A percentile compares a stretch with the other conserved stretches of the same genome.
Conservation (phyloP, 2,888 invertebrate genomes). For the Busseola fusca region DNA sequence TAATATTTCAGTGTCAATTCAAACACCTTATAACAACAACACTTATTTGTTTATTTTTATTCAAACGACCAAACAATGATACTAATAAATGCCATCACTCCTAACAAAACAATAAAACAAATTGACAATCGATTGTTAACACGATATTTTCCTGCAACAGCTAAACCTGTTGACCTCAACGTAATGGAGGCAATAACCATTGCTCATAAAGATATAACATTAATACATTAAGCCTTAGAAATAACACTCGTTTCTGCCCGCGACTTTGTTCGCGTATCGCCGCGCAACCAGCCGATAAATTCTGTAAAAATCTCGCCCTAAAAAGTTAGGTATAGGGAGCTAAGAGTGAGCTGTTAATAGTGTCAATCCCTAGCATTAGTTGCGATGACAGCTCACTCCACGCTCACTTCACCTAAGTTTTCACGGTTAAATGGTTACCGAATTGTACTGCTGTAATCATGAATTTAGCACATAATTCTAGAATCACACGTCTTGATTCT, state of each 20-base stretch:
- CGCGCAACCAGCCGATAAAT: too few relatives aligned
- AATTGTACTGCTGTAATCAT: too few relatives aligned
- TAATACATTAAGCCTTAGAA: constrained; percentile 18
- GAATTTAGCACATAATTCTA: too few relatives aligned
- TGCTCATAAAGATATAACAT: constrained; percentile 15
- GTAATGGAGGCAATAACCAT: constrained; percentile 8
- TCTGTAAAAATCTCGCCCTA: too few relatives aligned
- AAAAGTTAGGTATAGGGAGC: too few relatives aligned
- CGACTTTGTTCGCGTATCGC: not conserved
- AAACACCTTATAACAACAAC: constrained; percentile 1
- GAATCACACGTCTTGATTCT: too few relatives aligned
- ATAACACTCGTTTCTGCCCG: not conserved
- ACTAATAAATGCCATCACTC: constrained; percentile 17
- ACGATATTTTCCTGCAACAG: constrained; percentile 32
- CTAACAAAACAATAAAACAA: constrained; percentile 27
- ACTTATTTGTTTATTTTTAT: constrained; percentile 1
- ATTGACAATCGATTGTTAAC: constrained; percentile 26
- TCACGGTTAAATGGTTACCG: too few relatives aligned
- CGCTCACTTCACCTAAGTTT: too few relatives aligned
- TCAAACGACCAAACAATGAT: constrained; percentile 25
- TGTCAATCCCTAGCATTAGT: too few relatives aligned
- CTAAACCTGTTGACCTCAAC: constrained; percentile 32
- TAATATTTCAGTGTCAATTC: too few relatives aligned
- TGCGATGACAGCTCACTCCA: too few relatives aligned
- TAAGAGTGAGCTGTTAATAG: too few relatives aligned